Conservation (phyloP, 1,140 invertebrate genomes). For the Macrocentrus cingulum region DNA sequence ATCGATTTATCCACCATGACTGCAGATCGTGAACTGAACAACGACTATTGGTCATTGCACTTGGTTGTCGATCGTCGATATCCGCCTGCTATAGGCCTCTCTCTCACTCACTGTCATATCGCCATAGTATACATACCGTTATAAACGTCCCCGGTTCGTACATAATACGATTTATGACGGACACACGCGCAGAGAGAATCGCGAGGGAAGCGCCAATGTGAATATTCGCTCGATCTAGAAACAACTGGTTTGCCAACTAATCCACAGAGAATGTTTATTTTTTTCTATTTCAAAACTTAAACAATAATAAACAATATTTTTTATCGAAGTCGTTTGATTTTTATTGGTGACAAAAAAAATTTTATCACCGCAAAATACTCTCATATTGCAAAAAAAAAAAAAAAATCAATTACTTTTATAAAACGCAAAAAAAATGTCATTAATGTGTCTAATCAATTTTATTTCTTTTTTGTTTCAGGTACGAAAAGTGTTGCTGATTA, state of each 20-base stretch:
- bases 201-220: slow-evolving; percentile 12
- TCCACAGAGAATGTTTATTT: slow-evolving; percentile 6
- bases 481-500: too few relatives aligned
- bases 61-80: slow-evolving; percentile 37
- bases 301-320: too few relatives aligned
- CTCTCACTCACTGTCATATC: slow-evolving; percentile 10
- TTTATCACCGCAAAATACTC: too few relatives aligned
- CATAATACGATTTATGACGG: slow-evolving; percentile 19
- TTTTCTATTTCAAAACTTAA: not conserved
- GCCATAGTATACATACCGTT: not conserved
- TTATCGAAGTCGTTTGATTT: too few relatives aligned
- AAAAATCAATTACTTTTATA: too few relatives aligned
- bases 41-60: slow-evolving; percentile 43
- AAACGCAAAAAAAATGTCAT: too few relatives aligned
- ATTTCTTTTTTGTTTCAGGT: too few relatives aligned
- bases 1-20: too few relatives aligned
- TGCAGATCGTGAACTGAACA: too few relatives aligned
- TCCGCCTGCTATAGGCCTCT: slow-evolving; percentile 26
- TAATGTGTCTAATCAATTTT: too few relatives aligned
- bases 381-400: too few relatives aligned
- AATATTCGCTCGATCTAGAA: slow-evolving; percentile 16
- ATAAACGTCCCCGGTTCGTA: slow-evolving; percentile 3
- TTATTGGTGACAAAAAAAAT: too few relatives aligned
- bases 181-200: slow-evolving; percentile 11
- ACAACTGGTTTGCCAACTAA: not conserved